Percentiles rank a stretch among this genome's conserved stretches.
Conservation (phyloP, 2,797 vertebrate genomes). For the Acrossocheilus wenchowensis region DNA sequence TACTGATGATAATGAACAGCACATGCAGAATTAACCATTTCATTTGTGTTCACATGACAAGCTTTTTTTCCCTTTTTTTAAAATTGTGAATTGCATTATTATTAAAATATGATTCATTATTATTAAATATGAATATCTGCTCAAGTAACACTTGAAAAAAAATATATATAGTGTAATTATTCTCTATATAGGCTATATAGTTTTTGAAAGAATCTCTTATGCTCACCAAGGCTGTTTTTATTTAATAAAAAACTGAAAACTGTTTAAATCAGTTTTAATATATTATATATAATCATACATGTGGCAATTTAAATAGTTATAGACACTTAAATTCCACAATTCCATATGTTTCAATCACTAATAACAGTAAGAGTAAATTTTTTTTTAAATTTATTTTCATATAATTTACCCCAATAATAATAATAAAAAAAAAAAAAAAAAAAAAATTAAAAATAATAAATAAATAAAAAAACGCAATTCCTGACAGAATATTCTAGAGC, state of each 20-base stretch:
- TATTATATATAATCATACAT: neutral
- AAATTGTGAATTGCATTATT: neutral
- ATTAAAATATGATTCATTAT: neutral
- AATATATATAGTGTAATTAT: neutral
- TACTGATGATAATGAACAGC: neutral
- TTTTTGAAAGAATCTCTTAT: neutral
- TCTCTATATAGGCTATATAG: neutral
- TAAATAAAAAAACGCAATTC: too few species aligned
- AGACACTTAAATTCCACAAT: neutral
- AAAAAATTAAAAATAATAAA: too few species aligned
- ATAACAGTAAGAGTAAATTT: neutral
- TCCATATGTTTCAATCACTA: neutral
- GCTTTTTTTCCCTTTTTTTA: neutral
- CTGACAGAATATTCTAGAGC: neutral
- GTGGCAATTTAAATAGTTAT: neutral
- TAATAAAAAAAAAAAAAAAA: too few species aligned
- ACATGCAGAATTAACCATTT: neutral
- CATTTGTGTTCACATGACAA: neutral
- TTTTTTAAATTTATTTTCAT: too few species aligned
- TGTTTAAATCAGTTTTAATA: neutral
- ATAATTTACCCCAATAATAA: too few species aligned
- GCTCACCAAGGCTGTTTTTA: neutral
- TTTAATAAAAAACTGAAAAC: neutral
- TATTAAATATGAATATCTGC: neutral
- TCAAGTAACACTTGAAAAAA: neutral